Percentiles rank a stretch among this genome's conserved stretches.
phyloP scores from a whole-genome alignment of 1,140 invertebrate species.

The Drosophila parvula region DNA sequence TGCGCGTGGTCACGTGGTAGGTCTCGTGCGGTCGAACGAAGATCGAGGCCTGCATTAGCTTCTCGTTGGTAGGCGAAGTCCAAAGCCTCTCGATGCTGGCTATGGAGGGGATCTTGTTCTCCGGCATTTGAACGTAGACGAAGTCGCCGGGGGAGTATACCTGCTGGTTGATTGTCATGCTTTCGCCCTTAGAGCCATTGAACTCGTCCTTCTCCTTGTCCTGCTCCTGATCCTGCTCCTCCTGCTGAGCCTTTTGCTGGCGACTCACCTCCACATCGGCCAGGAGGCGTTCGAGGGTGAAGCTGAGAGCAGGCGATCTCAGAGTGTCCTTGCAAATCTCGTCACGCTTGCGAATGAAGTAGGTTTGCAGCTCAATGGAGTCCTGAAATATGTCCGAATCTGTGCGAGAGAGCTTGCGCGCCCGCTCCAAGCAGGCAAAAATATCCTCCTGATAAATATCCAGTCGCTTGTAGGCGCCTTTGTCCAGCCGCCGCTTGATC shows the following conservation, averaged over 20 bases:
- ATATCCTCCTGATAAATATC: slow-evolving; percentile 99
- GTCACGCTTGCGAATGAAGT: slow-evolving; percentile 93
- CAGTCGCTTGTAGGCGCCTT: slow-evolving; percentile 94
- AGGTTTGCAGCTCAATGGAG: slow-evolving; percentile 96
- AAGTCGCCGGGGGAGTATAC: slow-evolving; percentile 82
- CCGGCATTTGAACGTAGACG: slow-evolving; percentile 78
- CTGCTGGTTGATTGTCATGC: slow-evolving; percentile 83
- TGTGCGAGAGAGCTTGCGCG: slow-evolving; percentile 92
- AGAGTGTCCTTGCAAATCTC: slow-evolving; percentile 91
- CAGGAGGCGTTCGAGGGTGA: slow-evolving; percentile 90
- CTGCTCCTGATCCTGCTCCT: slow-evolving; percentile 89
- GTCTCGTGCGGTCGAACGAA: slow-evolving; percentile 93
- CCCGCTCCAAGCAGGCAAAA: slow-evolving; percentile 96
- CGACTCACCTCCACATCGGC: slow-evolving; percentile 90
- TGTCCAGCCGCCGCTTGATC: slow-evolving; percentile 93
- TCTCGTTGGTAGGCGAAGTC: slow-evolving; percentile 92
- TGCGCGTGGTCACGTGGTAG: slow-evolving; percentile 96
- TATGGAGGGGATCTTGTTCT: slow-evolving; percentile 89
- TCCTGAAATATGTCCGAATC: slow-evolving; percentile 97
- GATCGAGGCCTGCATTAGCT: slow-evolving; percentile 95
- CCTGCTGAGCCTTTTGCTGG: slow-evolving; percentile 92
- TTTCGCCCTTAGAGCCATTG: slow-evolving; percentile 71
- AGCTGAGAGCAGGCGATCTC: slow-evolving; percentile 93
- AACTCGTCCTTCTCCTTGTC: slow-evolving; percentile 76
- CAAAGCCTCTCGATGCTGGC: slow-evolving; percentile 94